Conservation (phyloP, 2,888 invertebrate species). For the Apantesis nais region DNA sequence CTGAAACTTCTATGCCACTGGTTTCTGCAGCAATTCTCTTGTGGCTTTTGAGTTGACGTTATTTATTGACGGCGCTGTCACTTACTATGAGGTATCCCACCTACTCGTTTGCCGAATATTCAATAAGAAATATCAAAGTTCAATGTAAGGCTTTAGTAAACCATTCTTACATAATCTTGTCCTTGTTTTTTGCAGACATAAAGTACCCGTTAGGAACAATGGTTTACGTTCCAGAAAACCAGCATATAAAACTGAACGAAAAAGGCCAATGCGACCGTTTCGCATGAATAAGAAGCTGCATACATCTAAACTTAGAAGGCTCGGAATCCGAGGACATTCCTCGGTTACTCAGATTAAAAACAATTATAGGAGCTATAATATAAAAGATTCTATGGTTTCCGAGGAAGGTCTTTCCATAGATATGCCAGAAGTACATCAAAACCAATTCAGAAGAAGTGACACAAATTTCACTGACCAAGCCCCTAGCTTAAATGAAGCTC, state of each 20-base stretch:
- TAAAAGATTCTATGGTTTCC: not conserved
- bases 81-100: no score
- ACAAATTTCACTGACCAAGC: not conserved
- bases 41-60: no score
- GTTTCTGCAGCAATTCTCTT: no score
- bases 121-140: no score
- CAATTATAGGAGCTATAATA: not conserved
- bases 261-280: not conserved
- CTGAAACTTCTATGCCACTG: no score
- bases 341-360: not conserved
- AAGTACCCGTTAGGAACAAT: not conserved
- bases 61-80: no score
- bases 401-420: constrained; percentile 7
- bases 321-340: not conserved
- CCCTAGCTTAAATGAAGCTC: not conserved
- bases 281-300: not conserved
- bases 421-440: not conserved
- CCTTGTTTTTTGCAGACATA: not conserved
- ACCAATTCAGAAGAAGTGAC: not conserved
- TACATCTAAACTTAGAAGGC: not conserved
- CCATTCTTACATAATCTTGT: not conserved
- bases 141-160: no score
- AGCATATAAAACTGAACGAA: not conserved
- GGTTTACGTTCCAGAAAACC: not conserved
- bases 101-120: no score